Evolutionary conservation across 2,113 vertebrate species (phyloP).

Genomic region (Zapus hudsonius): DNA sequence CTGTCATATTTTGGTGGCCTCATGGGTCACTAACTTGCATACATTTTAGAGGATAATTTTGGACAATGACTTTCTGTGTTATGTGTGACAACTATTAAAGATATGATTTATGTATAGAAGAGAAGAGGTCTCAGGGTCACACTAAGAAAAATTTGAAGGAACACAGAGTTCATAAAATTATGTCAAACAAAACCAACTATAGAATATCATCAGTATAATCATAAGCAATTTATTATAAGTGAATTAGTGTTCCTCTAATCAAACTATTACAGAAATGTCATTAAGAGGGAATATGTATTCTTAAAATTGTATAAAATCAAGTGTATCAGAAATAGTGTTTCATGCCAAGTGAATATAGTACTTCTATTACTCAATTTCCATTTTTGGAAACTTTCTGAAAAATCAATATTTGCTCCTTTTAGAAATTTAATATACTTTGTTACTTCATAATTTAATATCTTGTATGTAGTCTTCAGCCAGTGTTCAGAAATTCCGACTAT

Average conservation of each 20-base stretch:
- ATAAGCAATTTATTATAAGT: background rate
- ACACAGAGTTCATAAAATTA: background rate
- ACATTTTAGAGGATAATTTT: background rate
- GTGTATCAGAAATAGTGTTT: slow-evolving; percentile 11
- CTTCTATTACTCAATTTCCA: background rate
- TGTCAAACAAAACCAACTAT: background rate
- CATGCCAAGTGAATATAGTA: background rate
- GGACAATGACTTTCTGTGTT: background rate
- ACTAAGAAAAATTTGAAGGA: slow-evolving; percentile 18
- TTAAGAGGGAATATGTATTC: background rate
- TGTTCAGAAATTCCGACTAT: slow-evolving; percentile 23
- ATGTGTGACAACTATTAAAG: background rate
- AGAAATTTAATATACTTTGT: background rate
- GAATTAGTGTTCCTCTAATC: background rate
- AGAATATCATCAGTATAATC: background rate
- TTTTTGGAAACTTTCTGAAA: slow-evolving; percentile 3
- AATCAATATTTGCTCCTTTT: slow-evolving; percentile 1
- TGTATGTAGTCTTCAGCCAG: background rate
- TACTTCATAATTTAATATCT: background rate
- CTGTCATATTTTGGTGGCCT: too few species aligned
- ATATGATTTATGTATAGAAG: background rate
- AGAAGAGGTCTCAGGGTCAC: background rate
- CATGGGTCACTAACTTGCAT: too few species aligned
- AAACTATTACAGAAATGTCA: background rate
- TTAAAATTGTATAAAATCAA: background rate